phyloP scores from a whole-genome alignment of 2,888 invertebrate genomes.

The Drosophila dives region DNA sequence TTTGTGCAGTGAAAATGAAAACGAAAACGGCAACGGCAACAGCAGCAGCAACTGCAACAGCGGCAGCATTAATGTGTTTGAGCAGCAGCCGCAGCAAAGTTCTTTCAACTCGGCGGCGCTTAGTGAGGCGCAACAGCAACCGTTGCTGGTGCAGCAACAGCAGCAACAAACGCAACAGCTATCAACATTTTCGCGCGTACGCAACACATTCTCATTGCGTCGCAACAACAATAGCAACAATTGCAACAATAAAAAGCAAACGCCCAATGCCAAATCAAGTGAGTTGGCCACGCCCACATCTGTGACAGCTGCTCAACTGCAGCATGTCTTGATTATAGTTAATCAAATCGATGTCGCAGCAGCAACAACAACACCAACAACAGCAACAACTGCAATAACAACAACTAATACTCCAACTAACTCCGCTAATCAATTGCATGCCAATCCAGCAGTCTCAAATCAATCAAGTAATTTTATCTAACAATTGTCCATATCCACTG shows the following conservation, averaged over 20 bases:
- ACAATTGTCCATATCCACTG: conserved; percentile 26
- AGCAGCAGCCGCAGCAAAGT: conserved; percentile 72
- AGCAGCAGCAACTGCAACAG: conserved; percentile 14
- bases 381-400: conserved; percentile 21
- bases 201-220: conserved; percentile 72
- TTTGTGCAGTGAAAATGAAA: conserved; percentile 62
- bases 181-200: conserved; percentile 82
- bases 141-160: conserved; percentile 26
- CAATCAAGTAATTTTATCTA: conserved; percentile 62
- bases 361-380: conserved; percentile 31
- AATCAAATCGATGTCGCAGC: conserved; percentile 63
- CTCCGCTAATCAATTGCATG: conserved; percentile 61
- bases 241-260: conserved; percentile 48
- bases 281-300: conserved; percentile 60
- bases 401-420: conserved; percentile 56
- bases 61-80: conserved; percentile 68
- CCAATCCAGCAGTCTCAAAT: conserved; percentile 36
- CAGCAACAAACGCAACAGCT: conserved; percentile 60
- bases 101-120: conserved; percentile 72
- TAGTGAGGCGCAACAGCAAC: conserved; percentile 69
- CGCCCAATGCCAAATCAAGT: conserved; percentile 68
- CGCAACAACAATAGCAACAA: conserved; percentile 55
- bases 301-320: conserved; percentile 40
- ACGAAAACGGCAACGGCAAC: conserved; percentile 28
- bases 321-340: conserved; percentile 68